These are phyloP conservation scores for Aurelia aurita complex sp. Pacific DNA, from an alignment of 30 jellyfish, hydroid and myxozoan species.

Conservation along the genomic window DNA sequence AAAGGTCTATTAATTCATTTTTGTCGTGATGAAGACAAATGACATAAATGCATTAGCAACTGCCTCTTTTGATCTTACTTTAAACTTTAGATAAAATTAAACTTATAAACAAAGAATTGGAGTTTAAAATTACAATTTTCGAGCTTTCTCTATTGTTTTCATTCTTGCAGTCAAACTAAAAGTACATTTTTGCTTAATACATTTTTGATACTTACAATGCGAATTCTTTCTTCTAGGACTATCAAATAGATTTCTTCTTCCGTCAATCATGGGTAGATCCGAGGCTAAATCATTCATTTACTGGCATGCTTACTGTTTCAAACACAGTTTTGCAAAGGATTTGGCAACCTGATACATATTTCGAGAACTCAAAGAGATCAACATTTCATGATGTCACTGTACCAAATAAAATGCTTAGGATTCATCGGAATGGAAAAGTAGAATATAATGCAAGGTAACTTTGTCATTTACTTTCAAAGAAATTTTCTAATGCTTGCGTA, in stretches of 20 bases:
- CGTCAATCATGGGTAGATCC: conserved; percentile 96
- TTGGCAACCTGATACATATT: conserved; percentile 96
- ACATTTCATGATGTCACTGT: conserved; percentile 94
- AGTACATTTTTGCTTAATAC: no score
- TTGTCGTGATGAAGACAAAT: no score
- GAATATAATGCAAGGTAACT: conserved; percentile 89
- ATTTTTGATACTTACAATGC: no score
- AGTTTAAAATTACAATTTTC: no score
- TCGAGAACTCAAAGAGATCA: conserved; percentile 90
- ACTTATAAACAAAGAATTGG: no score
- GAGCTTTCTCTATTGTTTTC: no score
- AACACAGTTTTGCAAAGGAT: conserved; percentile 81
- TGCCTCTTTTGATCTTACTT: no score
- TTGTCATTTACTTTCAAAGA: background rate
- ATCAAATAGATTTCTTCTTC: conserved; percentile 93
- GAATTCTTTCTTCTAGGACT: conserved; percentile 58
- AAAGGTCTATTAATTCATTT: no score
- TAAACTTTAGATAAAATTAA: no score
- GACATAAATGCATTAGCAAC: no score
- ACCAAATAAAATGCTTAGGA: conserved; percentile 86
- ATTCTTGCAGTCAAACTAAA: no score
- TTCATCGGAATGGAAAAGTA: conserved; percentile 82
- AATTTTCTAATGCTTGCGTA: no score
- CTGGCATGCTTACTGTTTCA: conserved; percentile 80
- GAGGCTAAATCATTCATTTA: conserved; percentile 79